Evolutionary conservation across 2,797 vertebrate genomes (phyloP), one percentile per base, ranked within the genome.

Genomic region (Gastrophryne carolinensis): DNA sequence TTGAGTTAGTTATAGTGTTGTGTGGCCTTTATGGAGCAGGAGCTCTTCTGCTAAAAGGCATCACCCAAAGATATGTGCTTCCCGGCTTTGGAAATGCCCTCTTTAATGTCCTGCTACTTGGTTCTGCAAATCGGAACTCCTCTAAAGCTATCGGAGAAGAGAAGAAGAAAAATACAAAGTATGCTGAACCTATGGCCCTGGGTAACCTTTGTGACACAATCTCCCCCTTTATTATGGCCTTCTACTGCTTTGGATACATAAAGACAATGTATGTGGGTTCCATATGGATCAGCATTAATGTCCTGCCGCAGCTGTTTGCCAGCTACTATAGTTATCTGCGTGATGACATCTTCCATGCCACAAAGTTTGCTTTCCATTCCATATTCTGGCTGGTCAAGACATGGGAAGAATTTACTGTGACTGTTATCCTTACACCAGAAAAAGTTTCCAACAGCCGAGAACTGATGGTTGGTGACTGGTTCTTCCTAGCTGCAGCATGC

Each of bases 151-250:
- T 84, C 2, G 92, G 90, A 27, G 89, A 94, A 58, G 94, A 95
- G 61, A 95, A 94, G 79, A 94, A 94, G 72, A 96, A 95, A 85
- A 95, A 96, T 78, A 96, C 94, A 0, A 96, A 95, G 77, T 96
- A 96, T 0, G 95, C 94, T 0, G 95, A 97, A 81, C 94, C 95
- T 1, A 94, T 95, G 92, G 95, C 94, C 0, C 84, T 96, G 47
- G 91, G 92, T 35, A 93, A 92, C 82, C 90, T 96, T 84, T 94
- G 93, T 0, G 90, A 95, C 56, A 91, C 92, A 0, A 35, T 95
- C 49, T 87, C 92, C 1, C 26, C 94, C 0, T 94, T 95, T 21
- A 84, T 96, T 26, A 92, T 96, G 64, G 86, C 91, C 27, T 95
- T 95, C 81, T 95, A 95, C 66, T 86, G 89, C 81, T 96, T 96